A percentile compares a stretch with the other conserved stretches of the same genome.
Evolutionary conservation across 2,113 vertebrate genomes (phyloP).

Genomic region (Mus spicilegus): DNA sequence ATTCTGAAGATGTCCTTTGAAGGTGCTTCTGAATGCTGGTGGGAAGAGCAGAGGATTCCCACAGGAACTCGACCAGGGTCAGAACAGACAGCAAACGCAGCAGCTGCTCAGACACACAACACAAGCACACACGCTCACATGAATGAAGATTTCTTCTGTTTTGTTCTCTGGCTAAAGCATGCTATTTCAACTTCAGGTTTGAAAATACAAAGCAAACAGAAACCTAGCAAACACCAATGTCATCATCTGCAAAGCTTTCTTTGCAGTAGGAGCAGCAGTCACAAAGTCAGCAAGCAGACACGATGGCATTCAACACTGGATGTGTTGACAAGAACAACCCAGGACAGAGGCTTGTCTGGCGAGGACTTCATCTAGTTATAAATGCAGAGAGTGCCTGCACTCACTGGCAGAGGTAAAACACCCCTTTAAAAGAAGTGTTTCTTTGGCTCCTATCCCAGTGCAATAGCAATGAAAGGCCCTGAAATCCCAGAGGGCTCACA

Average conservation of each 20-base stretch:
- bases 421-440: neutral
- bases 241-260: neutral
- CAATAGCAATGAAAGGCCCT: neutral
- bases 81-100: neutral
- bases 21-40: neutral
- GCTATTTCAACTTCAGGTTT: neutral
- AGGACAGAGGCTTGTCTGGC: neutral
- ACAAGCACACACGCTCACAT: neutral
- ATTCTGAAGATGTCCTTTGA: neutral
- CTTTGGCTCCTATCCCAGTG: neutral
- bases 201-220: neutral
- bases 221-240: neutral
- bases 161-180: constrained; percentile 26
- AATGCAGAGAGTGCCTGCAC: neutral
- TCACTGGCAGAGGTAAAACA: neutral
- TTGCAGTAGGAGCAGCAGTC: neutral
- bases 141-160: neutral
- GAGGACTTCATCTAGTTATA: neutral
- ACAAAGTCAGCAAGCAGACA: neutral
- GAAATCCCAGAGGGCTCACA: constrained; percentile 10
- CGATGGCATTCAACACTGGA: neutral
- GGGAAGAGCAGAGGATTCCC: neutral
- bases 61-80: neutral
- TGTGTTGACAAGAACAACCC: neutral
- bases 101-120: neutral